Evolutionary conservation across 2,888 invertebrate genomes (phyloP).

Genomic region (Drosophila prolongata): DNA sequence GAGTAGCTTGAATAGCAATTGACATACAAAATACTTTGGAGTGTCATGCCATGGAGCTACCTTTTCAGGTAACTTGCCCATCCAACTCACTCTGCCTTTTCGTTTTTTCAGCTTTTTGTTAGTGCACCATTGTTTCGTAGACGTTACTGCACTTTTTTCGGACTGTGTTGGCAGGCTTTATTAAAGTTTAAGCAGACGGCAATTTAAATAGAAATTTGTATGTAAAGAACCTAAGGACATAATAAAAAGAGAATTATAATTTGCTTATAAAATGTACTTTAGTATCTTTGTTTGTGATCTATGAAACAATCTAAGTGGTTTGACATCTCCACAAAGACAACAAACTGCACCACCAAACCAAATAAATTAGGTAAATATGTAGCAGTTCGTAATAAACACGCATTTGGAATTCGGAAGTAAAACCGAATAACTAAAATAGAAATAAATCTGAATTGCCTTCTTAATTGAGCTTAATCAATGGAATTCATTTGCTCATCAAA

Average conservation of each 20-base stretch:
- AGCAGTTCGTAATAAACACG: background rate
- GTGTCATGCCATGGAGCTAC: constrained; percentile 45
- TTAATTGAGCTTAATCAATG: constrained; percentile 9
- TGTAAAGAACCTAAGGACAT: too few relatives aligned
- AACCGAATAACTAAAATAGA: constrained; percentile 3
- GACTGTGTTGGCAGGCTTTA: constrained; percentile 25
- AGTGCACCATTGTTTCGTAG: constrained; percentile 45
- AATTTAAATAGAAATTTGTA: too few relatives aligned
- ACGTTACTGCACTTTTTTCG: constrained; percentile 41
- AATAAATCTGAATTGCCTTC: constrained; percentile 17
- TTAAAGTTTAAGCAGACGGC: constrained; percentile 37
- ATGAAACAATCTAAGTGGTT: background rate
- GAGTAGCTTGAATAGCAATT: constrained; percentile 76
- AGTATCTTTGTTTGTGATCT: too few relatives aligned
- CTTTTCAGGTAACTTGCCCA: constrained; percentile 20
- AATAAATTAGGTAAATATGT: constrained; percentile 11
- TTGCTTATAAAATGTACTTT: background rate
- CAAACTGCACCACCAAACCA: constrained; percentile 26
- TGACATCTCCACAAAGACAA: background rate
- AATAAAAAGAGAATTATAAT: background rate
- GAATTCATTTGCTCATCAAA: constrained; percentile 25
- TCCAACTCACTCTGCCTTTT: background rate
- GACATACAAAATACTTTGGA: constrained; percentile 75
- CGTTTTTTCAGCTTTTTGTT: background rate
- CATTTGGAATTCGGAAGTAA: constrained; percentile 32